Evolutionary conservation across 2,888 invertebrate species (phyloP), one percentile per base, ranked within the genome.

Genomic region (Taphrorychus bicolor): DNA sequence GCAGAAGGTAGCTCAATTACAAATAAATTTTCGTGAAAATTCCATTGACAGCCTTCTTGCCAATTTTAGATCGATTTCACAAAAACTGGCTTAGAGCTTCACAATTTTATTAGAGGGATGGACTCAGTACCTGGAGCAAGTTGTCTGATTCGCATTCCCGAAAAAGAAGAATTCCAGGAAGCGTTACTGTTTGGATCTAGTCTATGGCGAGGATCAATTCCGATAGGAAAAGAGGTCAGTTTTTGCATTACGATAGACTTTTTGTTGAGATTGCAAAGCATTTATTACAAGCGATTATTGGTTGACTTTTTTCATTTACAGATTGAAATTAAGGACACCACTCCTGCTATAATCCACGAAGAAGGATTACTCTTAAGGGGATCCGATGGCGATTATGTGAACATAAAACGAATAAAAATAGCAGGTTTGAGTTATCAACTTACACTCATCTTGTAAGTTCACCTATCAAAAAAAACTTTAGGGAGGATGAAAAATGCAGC

Each of bases 71-170:
- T 94, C 61, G 87, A 93, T 76, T 90, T 91, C 84, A 84, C 85
- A 0, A 89, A 90, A 80, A 82, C 89, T 0, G 93, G 91, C 0
- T 77, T 85, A 32, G 86, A 88, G n/a, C 84, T 98, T 3, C 97
- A 97, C 84, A 94, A 98, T 81, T 98, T 97, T 79, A 93, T 98
- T 72, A 86, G 98, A 17, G 97, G 94, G 0, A 85, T 97, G 76
- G 98, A 98, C 80, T 97, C 96, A 2, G 94, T 95, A 0, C 98
- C 98, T 0, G 98, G 98, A 0, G 97, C 98, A 0, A 90, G 93
- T 82, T 81, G 81, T 59, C 52, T 64, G 32, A 71, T 82, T 14
- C 76, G 74, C 59, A 17, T 80, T 0, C 78, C 80, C 0, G 76
- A 82, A 2, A 73, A 76, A 78, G 65, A 84, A 52, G 86, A 87